Evolutionary conservation across 2,113 vertebrate species (phyloP).

Genomic region (Sorex araneus): DNA sequence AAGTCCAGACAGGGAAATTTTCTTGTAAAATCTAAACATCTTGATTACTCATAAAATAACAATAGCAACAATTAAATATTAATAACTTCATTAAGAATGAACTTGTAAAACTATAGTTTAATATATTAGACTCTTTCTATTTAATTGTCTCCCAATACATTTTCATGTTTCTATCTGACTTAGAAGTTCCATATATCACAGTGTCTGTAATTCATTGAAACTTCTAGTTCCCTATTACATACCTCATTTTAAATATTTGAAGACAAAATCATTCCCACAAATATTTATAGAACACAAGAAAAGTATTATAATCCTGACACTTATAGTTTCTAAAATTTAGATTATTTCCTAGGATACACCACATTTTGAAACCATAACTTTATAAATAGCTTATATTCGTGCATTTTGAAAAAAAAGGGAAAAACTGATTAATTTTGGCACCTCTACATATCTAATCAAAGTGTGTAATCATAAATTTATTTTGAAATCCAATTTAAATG

Average conservation of each 20-base stretch:
- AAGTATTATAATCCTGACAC: not conserved
- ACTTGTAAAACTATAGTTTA: not conserved
- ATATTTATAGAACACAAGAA: not conserved
- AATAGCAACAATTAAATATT: not conserved
- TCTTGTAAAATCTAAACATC: not conserved
- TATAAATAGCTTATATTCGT: not conserved
- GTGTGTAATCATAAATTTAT: not conserved
- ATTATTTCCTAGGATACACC: too few species aligned
- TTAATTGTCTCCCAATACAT: not conserved
- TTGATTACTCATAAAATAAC: not conserved
- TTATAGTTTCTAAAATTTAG: not conserved
- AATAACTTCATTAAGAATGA: not conserved
- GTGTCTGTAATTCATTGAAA: not conserved
- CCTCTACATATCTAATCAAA: not conserved
- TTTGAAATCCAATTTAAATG: not conserved
- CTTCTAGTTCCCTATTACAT: not conserved
- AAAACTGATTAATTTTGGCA: not conserved
- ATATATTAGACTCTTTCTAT: not conserved
- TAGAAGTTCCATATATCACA: not conserved
- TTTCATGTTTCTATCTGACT: not conserved
- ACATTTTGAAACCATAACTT: conserved; percentile 10
- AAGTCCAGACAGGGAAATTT: not conserved
- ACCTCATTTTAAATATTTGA: not conserved
- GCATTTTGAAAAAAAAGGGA: not conserved
- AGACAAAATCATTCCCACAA: not conserved